phyloP scores from a whole-genome alignment of 2,797 vertebrate species.

The Choloepus didactylus region DNA sequence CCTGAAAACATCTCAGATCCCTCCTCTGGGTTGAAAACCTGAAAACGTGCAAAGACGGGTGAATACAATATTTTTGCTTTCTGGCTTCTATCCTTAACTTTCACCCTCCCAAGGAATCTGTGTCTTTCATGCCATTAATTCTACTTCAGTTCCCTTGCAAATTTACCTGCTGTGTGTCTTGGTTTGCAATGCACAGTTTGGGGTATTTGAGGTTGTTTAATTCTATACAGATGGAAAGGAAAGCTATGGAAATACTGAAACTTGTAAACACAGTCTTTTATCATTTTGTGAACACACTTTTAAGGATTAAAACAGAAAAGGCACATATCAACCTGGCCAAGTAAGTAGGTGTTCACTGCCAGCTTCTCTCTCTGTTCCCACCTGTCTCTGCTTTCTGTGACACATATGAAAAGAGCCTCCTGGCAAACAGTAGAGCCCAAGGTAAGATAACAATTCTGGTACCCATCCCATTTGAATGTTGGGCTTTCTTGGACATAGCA shows the following conservation, averaged over 20 bases:
- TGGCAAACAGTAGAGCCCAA: accelerated
- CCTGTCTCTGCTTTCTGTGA: no score
- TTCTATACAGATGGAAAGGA: neutral
- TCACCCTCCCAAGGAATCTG: neutral
- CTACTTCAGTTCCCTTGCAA: neutral
- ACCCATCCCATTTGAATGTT: neutral
- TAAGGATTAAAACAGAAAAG: neutral
- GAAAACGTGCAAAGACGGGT: neutral
- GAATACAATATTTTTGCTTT: accelerated
- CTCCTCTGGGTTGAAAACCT: neutral
- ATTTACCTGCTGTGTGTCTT: no score
- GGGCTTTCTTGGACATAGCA: neutral
- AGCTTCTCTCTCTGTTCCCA: accelerated
- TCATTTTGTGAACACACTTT: neutral
- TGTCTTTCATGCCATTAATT: accelerated
- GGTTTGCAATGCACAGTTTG: conserved; percentile 20
- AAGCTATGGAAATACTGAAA: neutral
- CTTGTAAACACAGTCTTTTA: neutral
- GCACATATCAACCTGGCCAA: neutral
- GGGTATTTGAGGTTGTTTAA: conserved; percentile 4
- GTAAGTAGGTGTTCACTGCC: neutral
- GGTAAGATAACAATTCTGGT: neutral
- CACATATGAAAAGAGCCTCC: neutral
- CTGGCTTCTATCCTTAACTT: neutral
- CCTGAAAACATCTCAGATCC: neutral